Conservation (phyloP, 2,888 invertebrate genomes). For the Dasypogon diadema region DNA sequence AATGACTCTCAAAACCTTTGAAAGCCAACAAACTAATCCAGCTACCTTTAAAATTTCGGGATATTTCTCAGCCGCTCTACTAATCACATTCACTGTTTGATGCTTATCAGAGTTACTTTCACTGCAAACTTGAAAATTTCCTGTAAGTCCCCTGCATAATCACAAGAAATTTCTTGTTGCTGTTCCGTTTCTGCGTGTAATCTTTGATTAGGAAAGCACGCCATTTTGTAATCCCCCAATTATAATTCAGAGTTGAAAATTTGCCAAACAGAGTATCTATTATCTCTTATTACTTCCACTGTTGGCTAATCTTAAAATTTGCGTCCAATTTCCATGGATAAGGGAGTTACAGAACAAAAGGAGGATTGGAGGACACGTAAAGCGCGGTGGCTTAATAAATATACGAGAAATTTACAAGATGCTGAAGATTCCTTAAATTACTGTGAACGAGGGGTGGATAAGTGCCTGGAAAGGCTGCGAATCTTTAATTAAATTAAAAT, state of each 20-base stretch:
- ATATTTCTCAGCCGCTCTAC: too few relatives aligned
- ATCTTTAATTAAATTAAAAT: constrained; percentile 51
- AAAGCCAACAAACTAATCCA: too few relatives aligned
- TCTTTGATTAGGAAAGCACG: constrained; percentile 27
- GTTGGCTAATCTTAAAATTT: constrained; percentile 27
- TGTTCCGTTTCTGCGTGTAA: constrained; percentile 16
- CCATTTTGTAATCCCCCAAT: constrained; percentile 29
- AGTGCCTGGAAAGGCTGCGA: constrained; percentile 16
- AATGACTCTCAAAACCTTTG: too few relatives aligned
- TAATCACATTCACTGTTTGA: too few relatives aligned
- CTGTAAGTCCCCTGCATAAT: too few relatives aligned
- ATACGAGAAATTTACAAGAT: constrained; percentile 35
- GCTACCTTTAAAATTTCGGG: too few relatives aligned
- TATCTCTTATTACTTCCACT: constrained; percentile 36
- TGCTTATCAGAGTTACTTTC: too few relatives aligned
- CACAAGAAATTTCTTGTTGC: background rate
- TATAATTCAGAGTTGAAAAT: constrained; percentile 30
- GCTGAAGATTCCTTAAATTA: constrained; percentile 16
- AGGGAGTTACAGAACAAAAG: constrained; percentile 7
- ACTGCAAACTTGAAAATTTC: too few relatives aligned
- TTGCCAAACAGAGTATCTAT: constrained; percentile 23
- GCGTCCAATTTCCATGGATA: constrained; percentile 36
- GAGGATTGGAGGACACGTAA: constrained; percentile 27
- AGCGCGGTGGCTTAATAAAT: constrained; percentile 29
- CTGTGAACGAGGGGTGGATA: constrained; percentile 12